Evolutionary conservation across 1,140 invertebrate genomes (phyloP).

Genomic region (Helicorthomorpha holstii): DNA sequence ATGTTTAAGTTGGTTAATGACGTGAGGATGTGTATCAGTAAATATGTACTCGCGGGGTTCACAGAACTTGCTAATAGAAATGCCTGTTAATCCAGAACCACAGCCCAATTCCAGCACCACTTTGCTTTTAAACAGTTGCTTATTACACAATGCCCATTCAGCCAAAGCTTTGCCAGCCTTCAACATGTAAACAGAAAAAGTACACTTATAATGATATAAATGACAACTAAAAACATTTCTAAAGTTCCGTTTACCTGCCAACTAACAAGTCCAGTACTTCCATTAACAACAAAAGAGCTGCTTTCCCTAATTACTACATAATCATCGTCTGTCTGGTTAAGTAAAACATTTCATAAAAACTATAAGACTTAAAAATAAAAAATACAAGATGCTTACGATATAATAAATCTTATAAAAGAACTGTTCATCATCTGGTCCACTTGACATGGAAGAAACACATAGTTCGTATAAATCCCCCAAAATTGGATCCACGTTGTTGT

Average conservation of each 20-base stretch:
- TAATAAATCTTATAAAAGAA: no score
- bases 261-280: not conserved
- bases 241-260: not conserved
- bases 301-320: not conserved
- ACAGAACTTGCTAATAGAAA: not conserved
- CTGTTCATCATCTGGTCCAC: no score
- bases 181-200: not conserved
- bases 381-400: no score
- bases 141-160: not conserved
- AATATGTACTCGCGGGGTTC: not conserved
- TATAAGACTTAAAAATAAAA: no score
- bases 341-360: no score
- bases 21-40: not conserved
- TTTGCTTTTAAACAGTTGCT: not conserved
- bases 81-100: not conserved
- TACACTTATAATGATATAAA: not conserved
- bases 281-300: not conserved
- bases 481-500: no score
- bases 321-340: no score
- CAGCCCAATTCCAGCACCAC: not conserved
- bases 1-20: not conserved
- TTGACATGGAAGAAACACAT: no score
- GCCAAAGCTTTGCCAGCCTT: not conserved
- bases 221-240: not conserved
- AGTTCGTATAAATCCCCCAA: no score